A percentile compares a stretch with the other conserved stretches of the same genome.
phyloP scores from a whole-genome alignment of 2,888 invertebrate genomes.

The Epirrita christyi region DNA sequence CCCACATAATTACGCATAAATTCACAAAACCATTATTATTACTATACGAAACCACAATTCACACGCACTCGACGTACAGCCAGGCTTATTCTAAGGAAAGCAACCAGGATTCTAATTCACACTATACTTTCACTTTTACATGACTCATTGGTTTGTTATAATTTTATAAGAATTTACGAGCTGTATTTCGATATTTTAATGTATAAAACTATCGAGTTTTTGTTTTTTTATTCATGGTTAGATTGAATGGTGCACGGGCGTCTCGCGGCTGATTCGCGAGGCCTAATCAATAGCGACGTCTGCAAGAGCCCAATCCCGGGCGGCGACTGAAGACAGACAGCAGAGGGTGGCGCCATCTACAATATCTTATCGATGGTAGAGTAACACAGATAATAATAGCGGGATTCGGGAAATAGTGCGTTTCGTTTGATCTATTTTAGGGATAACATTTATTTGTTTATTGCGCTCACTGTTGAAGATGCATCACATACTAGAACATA shows the following conservation, averaged over 20 bases:
- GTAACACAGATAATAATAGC: constrained; percentile 32
- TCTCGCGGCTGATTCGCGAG: neutral
- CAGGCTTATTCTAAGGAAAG: neutral
- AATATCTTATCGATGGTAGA: constrained; percentile 49
- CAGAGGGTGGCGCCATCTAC: constrained; percentile 52
- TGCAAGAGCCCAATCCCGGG: constrained; percentile 63
- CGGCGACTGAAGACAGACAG: constrained; percentile 57
- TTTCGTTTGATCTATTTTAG: constrained; percentile 33
- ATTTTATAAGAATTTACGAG: neutral
- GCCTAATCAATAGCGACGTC: constrained; percentile 36
- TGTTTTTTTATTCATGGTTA: constrained; percentile 45
- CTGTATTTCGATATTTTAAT: neutral
- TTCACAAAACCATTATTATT: constrained; percentile 4
- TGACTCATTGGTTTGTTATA: neutral
- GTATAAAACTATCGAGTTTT: constrained; percentile 18
- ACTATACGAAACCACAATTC: constrained; percentile 8
- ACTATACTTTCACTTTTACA: constrained; percentile 8
- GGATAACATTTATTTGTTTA: constrained; percentile 3
- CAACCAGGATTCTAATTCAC: neutral
- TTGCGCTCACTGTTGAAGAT: neutral
- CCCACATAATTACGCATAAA: neutral
- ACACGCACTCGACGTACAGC: constrained; percentile 7
- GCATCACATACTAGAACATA: neutral
- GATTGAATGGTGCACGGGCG: constrained; percentile 19
- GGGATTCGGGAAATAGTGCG: constrained; percentile 25